Base-by-base conservation (phyloP, 1,140 invertebrate genomes). In the Aporrectodea caliginosa region DNA sequence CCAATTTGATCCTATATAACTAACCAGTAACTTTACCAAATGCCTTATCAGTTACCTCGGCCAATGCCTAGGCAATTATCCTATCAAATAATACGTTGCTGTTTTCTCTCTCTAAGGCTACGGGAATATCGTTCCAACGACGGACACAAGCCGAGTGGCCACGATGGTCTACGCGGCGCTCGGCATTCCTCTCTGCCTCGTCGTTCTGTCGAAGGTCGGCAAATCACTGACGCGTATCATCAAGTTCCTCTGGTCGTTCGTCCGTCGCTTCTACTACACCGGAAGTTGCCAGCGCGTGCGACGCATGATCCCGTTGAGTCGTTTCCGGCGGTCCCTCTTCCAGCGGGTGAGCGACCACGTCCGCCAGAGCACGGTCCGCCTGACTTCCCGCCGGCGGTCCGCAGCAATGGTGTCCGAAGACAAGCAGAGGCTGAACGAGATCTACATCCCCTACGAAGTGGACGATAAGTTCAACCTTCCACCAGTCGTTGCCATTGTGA, bases 381-480 rank as follows among this genome's bases (percentile, higher is more conserved):
- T 58, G 6, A n/a, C n/a, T n/a, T n/a, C n/a, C n/a, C 43, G 43
- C 6, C 43, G 43, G 22, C 6, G 43, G 43, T 12, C 43, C 6
- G 6, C 6, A 22, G 22, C 22, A 58, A 12, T 22, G 43, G 43
- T 12, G 6, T 58, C 43, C 6, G 22, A 22, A 22, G 22, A 58
- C 6, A 6, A 6, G 43, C 6, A 58, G 22, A 6, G 6, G 43
- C 6, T 12, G 6, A 35, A 43, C 16, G 75, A 76, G 35, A 43
- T 27, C 22, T 30, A 35, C 27, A n/a, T 76, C 16, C 75, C 74
- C 22, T 86, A 84, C 75, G 82, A 85, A 2, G 83, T 96, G 74
- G 95, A 97, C 84, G 95, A 97, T 83, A 94, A 97, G 86, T 98
- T 98, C 85, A 95, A 97, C 87, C 85, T 98, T 30, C 95, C 95